A percentile compares a stretch with the other conserved stretches of the same genome.
phyloP scores from a whole-genome alignment of 2,888 invertebrate genomes.

The Calameuta pallipes region DNA sequence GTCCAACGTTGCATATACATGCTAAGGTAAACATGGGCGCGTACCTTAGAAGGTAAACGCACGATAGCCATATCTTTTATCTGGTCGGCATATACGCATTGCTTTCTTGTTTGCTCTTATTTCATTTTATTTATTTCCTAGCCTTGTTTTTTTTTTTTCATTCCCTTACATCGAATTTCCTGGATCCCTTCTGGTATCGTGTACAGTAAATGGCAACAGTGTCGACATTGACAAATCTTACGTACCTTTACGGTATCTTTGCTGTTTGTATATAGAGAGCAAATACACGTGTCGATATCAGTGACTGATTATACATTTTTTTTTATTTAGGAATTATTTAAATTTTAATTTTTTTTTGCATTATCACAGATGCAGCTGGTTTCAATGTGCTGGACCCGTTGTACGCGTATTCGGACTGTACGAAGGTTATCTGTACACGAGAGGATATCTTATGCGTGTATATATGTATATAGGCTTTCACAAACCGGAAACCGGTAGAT shows the following conservation, averaged over 20 bases:
- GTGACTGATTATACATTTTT: neutral
- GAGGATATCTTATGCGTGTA: neutral
- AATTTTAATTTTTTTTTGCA: neutral
- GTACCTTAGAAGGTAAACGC: conserved; percentile 44
- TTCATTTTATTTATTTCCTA: neutral
- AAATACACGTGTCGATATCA: neutral
- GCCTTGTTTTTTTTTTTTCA: neutral
- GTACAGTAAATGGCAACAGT: neutral
- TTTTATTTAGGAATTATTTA: neutral
- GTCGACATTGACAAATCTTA: neutral
- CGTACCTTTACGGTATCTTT: neutral
- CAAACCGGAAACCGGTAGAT: conserved; percentile 5
- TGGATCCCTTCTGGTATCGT: conserved; percentile 17
- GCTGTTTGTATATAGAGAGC: neutral
- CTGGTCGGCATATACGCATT: conserved; percentile 27
- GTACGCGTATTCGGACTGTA: neutral
- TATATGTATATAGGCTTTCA: neutral
- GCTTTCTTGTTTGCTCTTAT: neutral
- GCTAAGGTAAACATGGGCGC: conserved; percentile 11
- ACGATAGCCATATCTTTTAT: conserved; percentile 51
- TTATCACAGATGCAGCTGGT: neutral
- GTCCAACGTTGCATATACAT: neutral
- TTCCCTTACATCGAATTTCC: conserved; percentile 44
- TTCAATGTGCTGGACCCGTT: neutral
- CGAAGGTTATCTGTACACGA: neutral